Evolutionary conservation across 2,797 vertebrate genomes (phyloP), one percentile per base, ranked within the genome.

Genomic region (Chaenodraco wilsoni): DNA sequence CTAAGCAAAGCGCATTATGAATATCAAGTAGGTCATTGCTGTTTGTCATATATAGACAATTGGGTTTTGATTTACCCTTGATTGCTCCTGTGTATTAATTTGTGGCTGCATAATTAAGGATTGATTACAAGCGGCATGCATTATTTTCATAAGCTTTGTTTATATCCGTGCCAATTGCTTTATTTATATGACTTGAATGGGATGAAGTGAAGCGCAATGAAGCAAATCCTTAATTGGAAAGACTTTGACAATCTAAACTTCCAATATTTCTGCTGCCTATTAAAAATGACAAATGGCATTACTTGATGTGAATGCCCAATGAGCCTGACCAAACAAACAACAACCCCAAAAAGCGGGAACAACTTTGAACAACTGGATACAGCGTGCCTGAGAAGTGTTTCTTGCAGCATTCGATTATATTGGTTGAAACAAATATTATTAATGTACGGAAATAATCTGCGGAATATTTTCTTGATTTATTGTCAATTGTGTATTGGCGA

Each of bases 21-120:
- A 90, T 89, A 84, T 84, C 69, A 88, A 90, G 79, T n/a, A 74
- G 78, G 65, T n/a, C 64, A 41, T 55, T 75, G 73, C 85, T 83
- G 71, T 92, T 89, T 90, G 82, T 88, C 74, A 63, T 74, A 63
- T 74, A 78, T 49, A 88, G 66, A 84, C 89, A 91, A 91, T 90
- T 90, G 84, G 88, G 73, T 86, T 89, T 90, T 90, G 90, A 93
- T 91, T 90, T 69, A 74, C 84, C 86, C 79, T 74, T 87, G 88
- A 94, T 93, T 92, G 89, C 86, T 81, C 72, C 75, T 65, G 69
- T 84, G 82, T 92, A 92, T 91, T 93, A 84, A 92, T 94, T 93
- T 90, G 71, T 15, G 37, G 76, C 78, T 83, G 66, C 46, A 59
- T 92, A 93, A 91, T 90, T 82, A 87, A 71, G 88, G 84, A 91